A percentile compares a stretch with the other conserved stretches of the same genome.
Conservation (phyloP, 1,140 invertebrate genomes). For the Drosophila sechellia region DNA sequence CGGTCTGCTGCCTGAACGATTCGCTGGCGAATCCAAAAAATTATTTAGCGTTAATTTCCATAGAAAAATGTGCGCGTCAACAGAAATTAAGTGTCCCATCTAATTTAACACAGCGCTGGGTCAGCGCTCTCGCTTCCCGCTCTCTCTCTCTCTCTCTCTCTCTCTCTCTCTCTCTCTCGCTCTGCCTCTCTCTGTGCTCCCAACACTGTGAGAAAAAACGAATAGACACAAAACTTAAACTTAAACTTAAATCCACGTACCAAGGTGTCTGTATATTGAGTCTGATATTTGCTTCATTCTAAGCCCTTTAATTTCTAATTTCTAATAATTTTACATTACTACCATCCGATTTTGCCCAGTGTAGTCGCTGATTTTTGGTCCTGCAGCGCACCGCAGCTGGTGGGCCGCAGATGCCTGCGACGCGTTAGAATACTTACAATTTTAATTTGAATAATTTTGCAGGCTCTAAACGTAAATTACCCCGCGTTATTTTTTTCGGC, state of each 20-base stretch:
- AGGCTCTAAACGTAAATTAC: slow-evolving; percentile 82
- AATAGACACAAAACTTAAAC: too few relatives aligned
- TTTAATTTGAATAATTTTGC: slow-evolving; percentile 83
- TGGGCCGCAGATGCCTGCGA: slow-evolving; percentile 50
- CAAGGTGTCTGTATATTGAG: too few relatives aligned
- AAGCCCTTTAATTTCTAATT: too few relatives aligned
- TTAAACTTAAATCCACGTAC: too few relatives aligned
- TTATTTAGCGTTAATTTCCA: slow-evolving; percentile 82
- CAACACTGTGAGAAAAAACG: neutral
- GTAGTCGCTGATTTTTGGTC: slow-evolving; percentile 10
- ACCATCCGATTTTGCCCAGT: neutral
- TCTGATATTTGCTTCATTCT: too few relatives aligned
- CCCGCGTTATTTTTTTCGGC: slow-evolving; percentile 59
- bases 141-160: neutral
- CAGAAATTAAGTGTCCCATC: slow-evolving; percentile 82
- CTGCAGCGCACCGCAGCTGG: slow-evolving; percentile 50
- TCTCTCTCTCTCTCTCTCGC: neutral
- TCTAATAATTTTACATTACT: too few relatives aligned
- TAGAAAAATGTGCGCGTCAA: slow-evolving; percentile 82
- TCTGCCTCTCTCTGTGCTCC: neutral
- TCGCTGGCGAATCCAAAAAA: slow-evolving; percentile 73
- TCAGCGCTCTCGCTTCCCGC: slow-evolving; percentile 29
- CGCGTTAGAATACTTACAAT: slow-evolving; percentile 82
- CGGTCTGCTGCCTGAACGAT: slow-evolving; percentile 35
- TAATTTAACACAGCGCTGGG: slow-evolving; percentile 77